Base-by-base conservation (phyloP, 2,888 invertebrate species). In the Patella ulyssiponensis region DNA sequence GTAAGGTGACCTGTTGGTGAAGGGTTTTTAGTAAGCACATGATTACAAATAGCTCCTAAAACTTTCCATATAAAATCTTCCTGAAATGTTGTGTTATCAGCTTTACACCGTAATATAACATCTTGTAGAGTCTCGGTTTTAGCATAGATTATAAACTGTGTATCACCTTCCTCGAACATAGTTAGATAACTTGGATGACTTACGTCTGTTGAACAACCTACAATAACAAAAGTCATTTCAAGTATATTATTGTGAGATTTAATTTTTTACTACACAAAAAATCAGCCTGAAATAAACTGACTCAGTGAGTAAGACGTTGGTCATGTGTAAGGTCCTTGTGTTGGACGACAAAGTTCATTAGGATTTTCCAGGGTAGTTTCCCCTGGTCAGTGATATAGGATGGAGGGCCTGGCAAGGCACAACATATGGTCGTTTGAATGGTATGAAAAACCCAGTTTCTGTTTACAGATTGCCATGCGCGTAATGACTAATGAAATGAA, bases 31-130 rank as follows among this genome's bases (percentile, higher is more conserved):
- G 77, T 69, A 12, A 77, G 73, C 11, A 84, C 52, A 64, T 77
- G 71, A 5, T 79, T 52, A 9, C 81, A 75, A 15, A 84, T 51
- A 12, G 77, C 71, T 3, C 71, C 56, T 15, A 83, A 74, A 11
- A 82, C 77, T 74, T 79, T 72, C 86, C 85, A 85, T 23, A 85
- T 81, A 51, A 82, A 78, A 14, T 73, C 73, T 17, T 82, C 81
- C 11, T 82, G 75, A 33, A 86, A 76, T 15, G 54, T 51, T 2
- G 74, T 75, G 23, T 78, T 77, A 4, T 81, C 71, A 12, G 73
- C 33, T 17, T 76, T 84, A 51, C 77, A 78, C 33, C 77, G 58
- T 33, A 77, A 23, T 2, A 86, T 81, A 2, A 79, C 70, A 33
- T 85, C 84, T 3, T 77, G 54, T 5, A 87, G 78, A 4, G 83